Evolutionary conservation across 2,888 invertebrate genomes (phyloP).

Genomic region (Neelides folsomi): DNA sequence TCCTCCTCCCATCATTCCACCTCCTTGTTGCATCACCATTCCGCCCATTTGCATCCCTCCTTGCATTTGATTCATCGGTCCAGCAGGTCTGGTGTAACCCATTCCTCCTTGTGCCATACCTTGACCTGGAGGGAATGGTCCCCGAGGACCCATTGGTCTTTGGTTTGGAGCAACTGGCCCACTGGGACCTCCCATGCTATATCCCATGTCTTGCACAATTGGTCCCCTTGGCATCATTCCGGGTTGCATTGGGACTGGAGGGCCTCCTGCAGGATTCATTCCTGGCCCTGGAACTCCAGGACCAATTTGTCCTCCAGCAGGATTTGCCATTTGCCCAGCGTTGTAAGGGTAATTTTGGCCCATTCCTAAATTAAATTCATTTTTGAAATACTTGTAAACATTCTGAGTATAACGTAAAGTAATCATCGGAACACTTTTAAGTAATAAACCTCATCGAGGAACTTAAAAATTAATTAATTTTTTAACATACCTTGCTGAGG

Average conservation of each 20-base stretch:
- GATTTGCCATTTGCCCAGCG: slow-evolving; percentile 48
- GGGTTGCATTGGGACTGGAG: slow-evolving; percentile 15
- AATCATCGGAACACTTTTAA: too few relatives aligned
- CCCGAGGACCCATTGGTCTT: neutral
- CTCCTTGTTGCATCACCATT: slow-evolving; percentile 17
- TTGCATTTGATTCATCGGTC: slow-evolving; percentile 13
- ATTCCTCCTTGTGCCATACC: slow-evolving; percentile 19
- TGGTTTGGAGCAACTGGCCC: neutral
- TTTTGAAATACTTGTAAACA: too few relatives aligned
- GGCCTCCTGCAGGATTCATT: slow-evolving; percentile 15
- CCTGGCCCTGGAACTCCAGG: slow-evolving; percentile 21
- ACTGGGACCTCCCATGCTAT: neutral
- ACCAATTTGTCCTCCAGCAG: slow-evolving; percentile 40
- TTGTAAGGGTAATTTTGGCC: neutral
- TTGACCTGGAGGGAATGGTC: slow-evolving; percentile 18
- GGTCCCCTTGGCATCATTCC: slow-evolving; percentile 3
- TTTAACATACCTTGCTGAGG: slow-evolving; percentile 6
- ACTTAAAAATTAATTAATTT: slow-evolving; percentile 3
- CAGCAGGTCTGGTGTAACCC: slow-evolving; percentile 5
- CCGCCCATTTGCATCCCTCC: slow-evolving; percentile 18
- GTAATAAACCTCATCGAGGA: too few relatives aligned
- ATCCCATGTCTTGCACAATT: neutral
- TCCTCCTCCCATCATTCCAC: neutral
- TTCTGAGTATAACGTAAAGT: too few relatives aligned
- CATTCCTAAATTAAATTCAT: too few relatives aligned